Conservation (phyloP, 30 jellyfish, hydroid and myxozoan genomes). For the Hydractinia symbiolongicarpus region DNA sequence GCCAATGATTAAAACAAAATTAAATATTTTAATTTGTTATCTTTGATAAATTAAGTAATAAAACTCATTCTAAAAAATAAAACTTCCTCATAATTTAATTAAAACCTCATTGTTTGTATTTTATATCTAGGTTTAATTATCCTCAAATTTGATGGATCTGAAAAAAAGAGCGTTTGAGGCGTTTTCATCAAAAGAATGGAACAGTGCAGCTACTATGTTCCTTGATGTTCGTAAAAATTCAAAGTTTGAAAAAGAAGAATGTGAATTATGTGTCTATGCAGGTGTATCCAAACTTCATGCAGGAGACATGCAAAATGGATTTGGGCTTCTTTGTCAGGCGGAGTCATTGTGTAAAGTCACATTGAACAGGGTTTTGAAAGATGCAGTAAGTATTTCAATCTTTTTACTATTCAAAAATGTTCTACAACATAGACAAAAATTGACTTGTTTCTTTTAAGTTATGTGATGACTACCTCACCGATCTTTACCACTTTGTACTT, state of each 20-base stretch:
- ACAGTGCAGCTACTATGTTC: background rate
- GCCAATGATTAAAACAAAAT: no score
- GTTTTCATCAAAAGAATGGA: background rate
- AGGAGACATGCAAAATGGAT: background rate
- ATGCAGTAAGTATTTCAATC: background rate
- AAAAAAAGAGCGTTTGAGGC: background rate
- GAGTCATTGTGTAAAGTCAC: background rate
- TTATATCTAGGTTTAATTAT: background rate
- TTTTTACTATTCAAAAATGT: background rate
- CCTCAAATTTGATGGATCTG: background rate
- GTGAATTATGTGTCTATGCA: background rate
- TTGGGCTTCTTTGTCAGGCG: background rate
- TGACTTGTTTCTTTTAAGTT: no score
- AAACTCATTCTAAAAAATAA: background rate
- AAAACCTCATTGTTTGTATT: background rate
- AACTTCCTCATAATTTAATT: background rate
- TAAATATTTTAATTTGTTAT: no score
- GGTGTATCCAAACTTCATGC: background rate
- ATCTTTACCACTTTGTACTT: no score
- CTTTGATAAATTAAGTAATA: background rate
- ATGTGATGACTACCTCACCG: no score
- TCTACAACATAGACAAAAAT: no score
- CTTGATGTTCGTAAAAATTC: background rate
- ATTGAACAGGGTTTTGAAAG: background rate
- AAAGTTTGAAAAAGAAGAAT: constrained; percentile 1